Conservation (phyloP, 2,888 invertebrate species). For the Aproaerema taeniolella region DNA sequence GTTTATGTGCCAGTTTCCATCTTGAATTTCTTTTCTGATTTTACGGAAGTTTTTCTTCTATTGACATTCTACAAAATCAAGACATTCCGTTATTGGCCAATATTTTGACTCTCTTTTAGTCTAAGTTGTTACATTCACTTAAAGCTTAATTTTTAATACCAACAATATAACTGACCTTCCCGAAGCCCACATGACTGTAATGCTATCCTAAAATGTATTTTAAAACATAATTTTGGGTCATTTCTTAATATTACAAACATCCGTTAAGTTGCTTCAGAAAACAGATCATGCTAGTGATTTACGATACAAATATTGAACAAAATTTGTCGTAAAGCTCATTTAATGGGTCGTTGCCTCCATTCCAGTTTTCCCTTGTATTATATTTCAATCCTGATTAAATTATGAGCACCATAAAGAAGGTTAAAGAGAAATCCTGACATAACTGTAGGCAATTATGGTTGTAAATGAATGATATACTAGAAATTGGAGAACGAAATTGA, state of each 20-base stretch:
- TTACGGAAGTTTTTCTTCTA: too few relatives aligned
- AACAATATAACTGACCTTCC: too few relatives aligned
- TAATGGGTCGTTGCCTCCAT: constrained; percentile 43
- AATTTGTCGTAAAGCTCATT: constrained; percentile 57
- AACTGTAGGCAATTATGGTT: constrained; percentile 41
- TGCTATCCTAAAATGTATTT: background rate
- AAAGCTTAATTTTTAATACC: too few relatives aligned
- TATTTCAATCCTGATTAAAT: constrained; percentile 52
- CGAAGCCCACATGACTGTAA: too few relatives aligned
- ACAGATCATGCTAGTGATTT: constrained; percentile 54
- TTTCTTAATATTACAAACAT: constrained; percentile 29
- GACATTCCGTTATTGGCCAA: too few relatives aligned
- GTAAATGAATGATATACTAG: constrained; percentile 34
- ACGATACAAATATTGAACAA: constrained; percentile 57
- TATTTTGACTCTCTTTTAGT: too few relatives aligned
- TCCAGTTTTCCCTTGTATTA: constrained; percentile 40
- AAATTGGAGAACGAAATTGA: constrained; percentile 22
- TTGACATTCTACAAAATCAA: too few relatives aligned
- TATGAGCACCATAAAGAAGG: constrained; percentile 44
- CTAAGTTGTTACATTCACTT: too few relatives aligned
- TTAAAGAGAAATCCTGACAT: constrained; percentile 41
- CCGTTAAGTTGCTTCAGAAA: constrained; percentile 34
- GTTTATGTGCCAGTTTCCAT: too few relatives aligned
- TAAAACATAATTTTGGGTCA: too few relatives aligned
- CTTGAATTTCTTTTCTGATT: too few relatives aligned